phyloP scores from a whole-genome alignment of 2,888 invertebrate genomes.

The Pediacus dermestoides region DNA sequence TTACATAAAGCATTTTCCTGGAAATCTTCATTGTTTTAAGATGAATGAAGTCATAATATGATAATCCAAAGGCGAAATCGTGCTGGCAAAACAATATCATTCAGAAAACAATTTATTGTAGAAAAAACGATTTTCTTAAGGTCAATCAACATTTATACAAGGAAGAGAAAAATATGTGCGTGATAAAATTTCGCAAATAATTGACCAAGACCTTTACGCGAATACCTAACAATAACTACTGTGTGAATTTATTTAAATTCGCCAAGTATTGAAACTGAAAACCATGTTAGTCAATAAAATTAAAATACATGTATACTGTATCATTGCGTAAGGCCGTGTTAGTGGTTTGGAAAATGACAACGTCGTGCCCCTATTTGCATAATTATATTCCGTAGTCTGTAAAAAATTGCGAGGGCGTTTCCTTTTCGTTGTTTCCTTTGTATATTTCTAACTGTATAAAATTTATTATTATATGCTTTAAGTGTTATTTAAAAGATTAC shows the following conservation, averaged over 20 bases:
- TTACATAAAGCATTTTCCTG: no score
- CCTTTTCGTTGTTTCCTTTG: slow-evolving; percentile 26
- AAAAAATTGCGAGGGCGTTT: slow-evolving; percentile 27
- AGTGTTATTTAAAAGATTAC: slow-evolving; percentile 24
- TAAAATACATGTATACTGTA: slow-evolving; percentile 19
- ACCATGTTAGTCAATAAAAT: slow-evolving; percentile 16
- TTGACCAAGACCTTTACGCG: slow-evolving; percentile 11
- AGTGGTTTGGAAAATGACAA: slow-evolving; percentile 28
- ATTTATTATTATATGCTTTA: slow-evolving; percentile 24
- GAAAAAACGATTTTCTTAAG: slow-evolving; percentile 12
- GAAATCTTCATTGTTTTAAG: slow-evolving; percentile 14
- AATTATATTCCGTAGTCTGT: slow-evolving; percentile 26
- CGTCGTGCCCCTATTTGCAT: slow-evolving; percentile 30
- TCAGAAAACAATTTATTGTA: slow-evolving; percentile 13
- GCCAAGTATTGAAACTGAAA: slow-evolving; percentile 8
- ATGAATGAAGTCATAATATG: slow-evolving; percentile 19
- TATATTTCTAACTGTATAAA: slow-evolving; percentile 26
- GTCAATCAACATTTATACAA: slow-evolving; percentile 11
- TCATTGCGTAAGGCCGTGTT: slow-evolving; percentile 27
- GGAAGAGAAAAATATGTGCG: slow-evolving; percentile 10
- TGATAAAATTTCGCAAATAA: slow-evolving; percentile 15
- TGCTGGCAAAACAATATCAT: slow-evolving; percentile 18
- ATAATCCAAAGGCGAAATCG: slow-evolving; percentile 15
- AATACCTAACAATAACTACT: slow-evolving; percentile 6
- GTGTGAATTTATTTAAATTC: slow-evolving; percentile 7